Evolutionary conservation across 1,140 invertebrate genomes (phyloP), one percentile per base, ranked within the genome.

Genomic region (Neelides sp.): DNA sequence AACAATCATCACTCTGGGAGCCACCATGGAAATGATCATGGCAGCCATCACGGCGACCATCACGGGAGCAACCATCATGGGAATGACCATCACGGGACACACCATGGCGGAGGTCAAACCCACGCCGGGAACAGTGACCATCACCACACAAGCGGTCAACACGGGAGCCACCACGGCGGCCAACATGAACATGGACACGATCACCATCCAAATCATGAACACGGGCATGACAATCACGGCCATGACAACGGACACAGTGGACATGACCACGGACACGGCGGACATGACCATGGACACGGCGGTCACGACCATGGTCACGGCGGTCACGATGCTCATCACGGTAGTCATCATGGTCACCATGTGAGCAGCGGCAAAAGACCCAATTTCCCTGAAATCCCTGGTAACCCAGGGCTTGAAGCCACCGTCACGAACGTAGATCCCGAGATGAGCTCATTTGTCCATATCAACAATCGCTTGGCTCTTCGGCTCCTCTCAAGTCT

Each of bases 391-490:
- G 34, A 17, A 28, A 47, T n/a, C n/a, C n/a, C n/a, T n/a, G 48
- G 57, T 23, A 62, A 62, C 48, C 54, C 59, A 19, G 62, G 62
- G 15, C 65, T 87, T 15, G 83, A 86, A 66, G 78, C 78, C 3
- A 85, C 78, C 22, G 77, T 78, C 1, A 73, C 74, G 45, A 69
- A 74, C 52, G 69, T 85, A n/a, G 78, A 76, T 12, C 71, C 75
- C 50, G 82, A 85, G 62, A 71, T 84, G 30, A 62, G 71, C 1
- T 71, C 77, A 24, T 86, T 85, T 60, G 71, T 78, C 2, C 77
- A 81, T 57, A 69, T 88, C 1, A 87, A 83, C 65, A 90, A 90
- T 61, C 82, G 88, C 63, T 63, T 90, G 17, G 83, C 83, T 0
- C 84, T 88, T 47, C 76, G 75, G 61, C 83, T 85, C 22, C 61